Conservation (phyloP, 2,888 invertebrate genomes). For the Gerris lacustris region DNA sequence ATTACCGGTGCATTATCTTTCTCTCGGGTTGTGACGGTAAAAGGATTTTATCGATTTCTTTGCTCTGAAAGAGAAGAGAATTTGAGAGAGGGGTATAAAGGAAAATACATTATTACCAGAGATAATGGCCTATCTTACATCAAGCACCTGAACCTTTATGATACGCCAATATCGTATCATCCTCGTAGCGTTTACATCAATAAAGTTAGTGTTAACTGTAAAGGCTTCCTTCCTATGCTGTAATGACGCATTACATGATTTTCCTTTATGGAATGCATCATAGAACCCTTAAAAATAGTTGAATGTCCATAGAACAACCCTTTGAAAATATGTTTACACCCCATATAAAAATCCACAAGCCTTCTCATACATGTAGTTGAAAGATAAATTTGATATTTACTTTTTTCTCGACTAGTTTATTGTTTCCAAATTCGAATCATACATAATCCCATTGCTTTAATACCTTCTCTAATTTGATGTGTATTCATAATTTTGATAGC, state of each 20-base stretch:
- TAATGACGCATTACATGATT: too few species aligned
- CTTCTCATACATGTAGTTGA: too few species aligned
- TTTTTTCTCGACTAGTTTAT: too few species aligned
- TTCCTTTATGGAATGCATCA: too few species aligned
- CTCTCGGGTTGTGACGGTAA: neutral
- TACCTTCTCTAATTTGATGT: too few species aligned
- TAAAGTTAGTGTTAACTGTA: neutral
- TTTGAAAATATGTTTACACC: neutral
- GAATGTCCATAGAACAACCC: neutral
- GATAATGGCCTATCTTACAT: slow-evolving; percentile 2
- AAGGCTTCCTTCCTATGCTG: neutral
- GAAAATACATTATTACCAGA: slow-evolving; percentile 3
- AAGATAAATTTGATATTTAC: too few species aligned
- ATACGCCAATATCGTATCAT: neutral
- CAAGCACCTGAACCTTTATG: slow-evolving; percentile 1
- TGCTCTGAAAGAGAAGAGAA: neutral
- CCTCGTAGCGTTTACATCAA: neutral
- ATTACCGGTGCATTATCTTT: neutral
- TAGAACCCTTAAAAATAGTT: neutral
- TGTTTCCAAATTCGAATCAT: too few species aligned
- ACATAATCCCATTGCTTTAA: too few species aligned
- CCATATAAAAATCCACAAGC: too few species aligned
- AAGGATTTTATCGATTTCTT: slow-evolving; percentile 5
- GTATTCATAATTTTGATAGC: too few species aligned
- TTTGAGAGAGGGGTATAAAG: neutral